Evolutionary conservation across 2,888 invertebrate species (phyloP).

Genomic region (Spilosoma lubricipeda): DNA sequence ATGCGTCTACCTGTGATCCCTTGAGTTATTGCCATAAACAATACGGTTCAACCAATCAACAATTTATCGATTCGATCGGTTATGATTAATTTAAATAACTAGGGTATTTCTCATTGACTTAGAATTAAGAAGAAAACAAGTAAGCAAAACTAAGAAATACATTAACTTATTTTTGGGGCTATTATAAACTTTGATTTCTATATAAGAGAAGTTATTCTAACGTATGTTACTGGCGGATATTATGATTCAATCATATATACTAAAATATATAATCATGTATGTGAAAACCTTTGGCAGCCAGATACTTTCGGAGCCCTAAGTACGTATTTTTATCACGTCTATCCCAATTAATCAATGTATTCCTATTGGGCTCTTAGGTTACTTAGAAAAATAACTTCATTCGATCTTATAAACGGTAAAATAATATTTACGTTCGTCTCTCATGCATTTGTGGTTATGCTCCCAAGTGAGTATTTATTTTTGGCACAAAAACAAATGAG

Average conservation of each 20-base stretch:
- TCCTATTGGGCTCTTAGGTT: not conserved
- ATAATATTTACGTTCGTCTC: constrained; percentile 43
- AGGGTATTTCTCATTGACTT: not conserved
- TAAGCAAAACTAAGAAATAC: no score
- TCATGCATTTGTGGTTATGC: constrained; percentile 58
- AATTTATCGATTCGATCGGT: not conserved
- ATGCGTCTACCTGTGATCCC: not conserved
- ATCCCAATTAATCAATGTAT: not conserved
- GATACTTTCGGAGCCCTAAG: not conserved
- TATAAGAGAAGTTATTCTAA: no score
- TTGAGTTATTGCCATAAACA: not conserved
- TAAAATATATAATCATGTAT: no score
- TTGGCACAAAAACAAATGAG: constrained; percentile 75
- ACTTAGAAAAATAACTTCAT: not conserved
- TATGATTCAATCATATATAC: no score
- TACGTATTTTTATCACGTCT: not conserved
- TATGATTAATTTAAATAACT: not conserved
- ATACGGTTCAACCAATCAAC: not conserved
- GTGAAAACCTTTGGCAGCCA: not conserved
- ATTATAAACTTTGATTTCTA: no score
- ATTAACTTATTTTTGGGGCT: no score
- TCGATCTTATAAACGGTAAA: constrained; percentile 21
- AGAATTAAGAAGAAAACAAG: not conserved
- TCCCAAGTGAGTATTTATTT: constrained; percentile 58
- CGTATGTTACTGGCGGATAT: no score